These are phyloP conservation scores for Chaetops frenatus DNA, from an alignment of 2,113 vertebrate species.

Conservation along the genomic window DNA sequence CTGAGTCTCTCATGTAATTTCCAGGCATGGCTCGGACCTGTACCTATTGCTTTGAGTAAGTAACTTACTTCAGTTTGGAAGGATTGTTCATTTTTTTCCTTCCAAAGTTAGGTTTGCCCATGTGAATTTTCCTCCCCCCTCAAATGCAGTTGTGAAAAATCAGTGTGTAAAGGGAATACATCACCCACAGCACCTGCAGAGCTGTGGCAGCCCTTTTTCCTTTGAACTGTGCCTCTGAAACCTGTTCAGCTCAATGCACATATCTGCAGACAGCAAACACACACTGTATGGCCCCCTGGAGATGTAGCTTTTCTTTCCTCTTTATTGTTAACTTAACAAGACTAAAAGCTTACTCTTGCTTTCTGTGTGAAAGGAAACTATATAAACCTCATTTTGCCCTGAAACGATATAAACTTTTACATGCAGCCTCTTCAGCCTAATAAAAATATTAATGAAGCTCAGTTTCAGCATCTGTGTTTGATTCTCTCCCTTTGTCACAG, in stretches of 20 bases:
- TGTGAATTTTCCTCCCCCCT: accelerated
- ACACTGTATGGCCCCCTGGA: neutral
- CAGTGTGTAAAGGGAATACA: neutral
- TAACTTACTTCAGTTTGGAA: neutral
- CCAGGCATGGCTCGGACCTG: neutral
- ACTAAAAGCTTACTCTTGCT: neutral
- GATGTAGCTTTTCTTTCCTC: neutral
- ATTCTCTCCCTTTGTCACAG: neutral
- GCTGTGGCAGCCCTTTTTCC: neutral
- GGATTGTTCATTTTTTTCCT: neutral
- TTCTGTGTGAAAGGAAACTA: neutral
- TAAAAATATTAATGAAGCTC: neutral
- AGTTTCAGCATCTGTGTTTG: neutral
- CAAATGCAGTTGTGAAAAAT: neutral
- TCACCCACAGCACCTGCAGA: neutral
- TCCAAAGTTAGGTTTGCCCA: neutral
- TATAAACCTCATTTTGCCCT: neutral
- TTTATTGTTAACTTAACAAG: neutral
- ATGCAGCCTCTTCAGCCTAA: neutral
- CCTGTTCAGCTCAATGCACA: neutral
- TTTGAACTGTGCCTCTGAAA: neutral
- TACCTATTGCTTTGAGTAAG: neutral
- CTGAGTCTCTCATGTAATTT: neutral
- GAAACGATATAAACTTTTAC: neutral
- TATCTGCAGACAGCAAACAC: neutral